These are phyloP conservation scores for Drosophila sp. DNA, from an alignment of 1,140 invertebrate genomes.

Conservation along the genomic window DNA sequence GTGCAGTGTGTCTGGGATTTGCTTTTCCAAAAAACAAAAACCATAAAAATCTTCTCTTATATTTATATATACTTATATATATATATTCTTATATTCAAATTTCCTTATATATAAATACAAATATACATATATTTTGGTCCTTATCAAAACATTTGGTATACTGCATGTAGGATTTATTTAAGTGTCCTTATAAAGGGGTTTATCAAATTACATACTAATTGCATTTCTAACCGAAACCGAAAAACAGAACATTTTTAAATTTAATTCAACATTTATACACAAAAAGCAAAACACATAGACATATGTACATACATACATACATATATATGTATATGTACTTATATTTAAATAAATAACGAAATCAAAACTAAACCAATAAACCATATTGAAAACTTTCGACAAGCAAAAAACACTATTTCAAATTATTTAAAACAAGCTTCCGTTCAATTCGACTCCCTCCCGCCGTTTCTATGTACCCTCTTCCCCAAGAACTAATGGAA, in stretches of 20 bases:
- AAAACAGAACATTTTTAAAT: neutral
- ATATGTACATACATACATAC: no score
- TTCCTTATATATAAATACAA: slow-evolving; percentile 22
- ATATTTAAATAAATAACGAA: neutral
- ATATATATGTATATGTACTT: neutral
- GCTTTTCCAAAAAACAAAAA: slow-evolving; percentile 25
- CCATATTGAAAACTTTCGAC: slow-evolving; percentile 4
- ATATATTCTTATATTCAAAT: slow-evolving; percentile 48
- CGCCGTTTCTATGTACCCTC: no score
- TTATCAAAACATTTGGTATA: slow-evolving; percentile 52
- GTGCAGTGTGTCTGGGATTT: slow-evolving; percentile 25
- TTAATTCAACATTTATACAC: slow-evolving; percentile 9
- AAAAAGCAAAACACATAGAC: neutral
- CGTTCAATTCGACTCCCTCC: no score
- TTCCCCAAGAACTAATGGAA: no score
- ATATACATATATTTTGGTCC: slow-evolving; percentile 21
- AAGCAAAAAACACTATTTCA: neutral
- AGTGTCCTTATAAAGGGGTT: slow-evolving; percentile 73
- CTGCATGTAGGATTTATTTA: slow-evolving; percentile 71
- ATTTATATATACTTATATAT: slow-evolving; percentile 41
- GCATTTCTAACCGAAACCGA: slow-evolving; percentile 7
- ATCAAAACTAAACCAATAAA: slow-evolving; percentile 13
- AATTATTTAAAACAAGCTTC: no score
- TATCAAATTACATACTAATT: slow-evolving; percentile 38
- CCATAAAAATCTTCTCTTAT: slow-evolving; percentile 26